Evolutionary conservation across 2,113 vertebrate genomes (phyloP), one percentile per base, ranked within the genome.

Genomic region (Crotophaga sulcirostris): DNA sequence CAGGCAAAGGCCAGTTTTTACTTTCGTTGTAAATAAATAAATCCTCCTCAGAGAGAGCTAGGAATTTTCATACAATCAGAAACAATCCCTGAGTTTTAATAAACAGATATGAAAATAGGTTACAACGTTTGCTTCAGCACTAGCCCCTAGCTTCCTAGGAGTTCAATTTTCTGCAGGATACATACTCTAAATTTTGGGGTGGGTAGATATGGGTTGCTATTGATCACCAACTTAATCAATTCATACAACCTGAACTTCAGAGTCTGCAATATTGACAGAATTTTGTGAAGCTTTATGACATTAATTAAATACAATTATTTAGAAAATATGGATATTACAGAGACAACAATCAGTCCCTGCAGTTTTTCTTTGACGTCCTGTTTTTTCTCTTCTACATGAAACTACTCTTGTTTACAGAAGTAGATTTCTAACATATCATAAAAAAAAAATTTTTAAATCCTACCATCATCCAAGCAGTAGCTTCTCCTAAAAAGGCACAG

Each of bases 361-460:
- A 62, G 36, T 60, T 93, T 89, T 91, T 74, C 42, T 80, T 67
- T 87, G 54, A 59, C 54, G 93, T 63, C 29, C 29, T 85, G 15
- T 2, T 83, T 95, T 66, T 69, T 25, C 72, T 70, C 36, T 80
- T 93, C 75, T 83, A 75, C 63, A 34, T 82, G 44, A 86, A 91
- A 68, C 19, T 73, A 42, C 16, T 90, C 83, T 69, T 88, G 66
- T 93, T 77, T 87, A 83, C 63, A 93, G 60, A 84, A 90, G 36
- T n/a, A 86, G 33, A 78, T 91, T 90, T 82, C 31, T 54, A 89
- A 74, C 42, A 73, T 54, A 85, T 86, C 51, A 80, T 90, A 94
- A 93, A 92, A 79, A n/a, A 95, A 92, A n/a, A 31, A 58, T 77
- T 87, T 69, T 92, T 63, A 66, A 95, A 77, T 79, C 45, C 68